phyloP scores from a whole-genome alignment of 2,888 invertebrate species.

The Rhamnusium bicolor region DNA sequence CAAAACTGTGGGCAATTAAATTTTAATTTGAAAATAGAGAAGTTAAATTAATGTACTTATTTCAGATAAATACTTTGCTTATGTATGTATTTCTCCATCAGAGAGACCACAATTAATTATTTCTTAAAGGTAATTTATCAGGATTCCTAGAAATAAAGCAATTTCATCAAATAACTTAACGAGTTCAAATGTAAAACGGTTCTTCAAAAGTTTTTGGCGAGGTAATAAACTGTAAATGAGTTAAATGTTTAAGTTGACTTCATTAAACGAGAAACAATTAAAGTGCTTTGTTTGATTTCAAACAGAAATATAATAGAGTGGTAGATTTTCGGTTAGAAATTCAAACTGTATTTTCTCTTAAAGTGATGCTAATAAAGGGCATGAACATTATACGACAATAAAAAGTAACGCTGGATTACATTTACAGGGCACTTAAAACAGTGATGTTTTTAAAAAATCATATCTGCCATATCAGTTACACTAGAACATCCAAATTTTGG shows the following conservation, averaged over 20 bases:
- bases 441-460: no score
- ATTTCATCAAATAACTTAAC: not conserved
- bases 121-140: not conserved
- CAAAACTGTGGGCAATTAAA: no score
- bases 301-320: not conserved
- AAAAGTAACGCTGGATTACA: no score
- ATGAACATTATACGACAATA: not conserved
- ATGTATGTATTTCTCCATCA: no score
- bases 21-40: no score
- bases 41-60: no score
- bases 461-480: no score
- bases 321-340: not conserved
- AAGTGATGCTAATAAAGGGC: not conserved
- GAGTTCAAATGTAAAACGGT: not conserved
- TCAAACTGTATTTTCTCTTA: not conserved
- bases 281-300: not conserved
- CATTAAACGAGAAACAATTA: conserved; percentile 1
- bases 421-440: no score
- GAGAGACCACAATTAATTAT: no score
- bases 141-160: not conserved
- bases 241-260: not conserved
- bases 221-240: not conserved
- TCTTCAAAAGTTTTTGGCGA: not conserved
- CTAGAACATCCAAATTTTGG: no score
- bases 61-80: no score